Base-by-base conservation (phyloP, 2,888 invertebrate genomes). In the Bembecia ichneumoniformis region DNA sequence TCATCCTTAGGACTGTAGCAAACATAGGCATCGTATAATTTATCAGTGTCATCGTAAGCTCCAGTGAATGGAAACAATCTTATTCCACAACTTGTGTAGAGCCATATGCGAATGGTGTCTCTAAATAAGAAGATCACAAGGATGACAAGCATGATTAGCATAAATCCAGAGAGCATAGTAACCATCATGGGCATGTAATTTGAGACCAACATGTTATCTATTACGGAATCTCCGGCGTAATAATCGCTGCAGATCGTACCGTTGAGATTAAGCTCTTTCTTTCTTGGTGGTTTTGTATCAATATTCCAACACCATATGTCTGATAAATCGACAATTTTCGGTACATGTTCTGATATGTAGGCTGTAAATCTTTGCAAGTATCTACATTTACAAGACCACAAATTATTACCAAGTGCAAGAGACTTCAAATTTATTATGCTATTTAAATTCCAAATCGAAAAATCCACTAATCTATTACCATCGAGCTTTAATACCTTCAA, bases 1-100 rank as follows among this genome's bases (percentile, higher is more conserved):
- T 96, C 96, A 83, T 97, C 97, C 79, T 95, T 95, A 52, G 94
- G 94, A 68, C 96, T 95, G 88, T 97, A 98, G 69, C 96, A 92
- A 47, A 98, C 92, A 82, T 97, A 97, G 58, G 95, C 96, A 82
- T 98, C 97, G 87, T 96, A 97, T 53, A 95, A 89, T 77, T 95
- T 95, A 73, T 95, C 95, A 68, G 93, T 90, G 75, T 95, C 94
- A 73, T 94, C 95, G 77, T 90, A 91, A 51, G 90, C 89, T 61
- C 91, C 89, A 51, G 89, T 89, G 62, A 92, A 91, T 60, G 93
- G 89, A 77, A 94, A 94, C 68, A 96, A 90, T 63, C 96, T 90
- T 55, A 96, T 90, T 35, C 96, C 96, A 77, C 95, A 96, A 63
- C 92, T 92, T 58, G 94, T 93, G 74, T 94, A 96, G 49, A 96